Base-by-base conservation (phyloP, 2,113 vertebrate species). In the Carassius gibelio region DNA sequence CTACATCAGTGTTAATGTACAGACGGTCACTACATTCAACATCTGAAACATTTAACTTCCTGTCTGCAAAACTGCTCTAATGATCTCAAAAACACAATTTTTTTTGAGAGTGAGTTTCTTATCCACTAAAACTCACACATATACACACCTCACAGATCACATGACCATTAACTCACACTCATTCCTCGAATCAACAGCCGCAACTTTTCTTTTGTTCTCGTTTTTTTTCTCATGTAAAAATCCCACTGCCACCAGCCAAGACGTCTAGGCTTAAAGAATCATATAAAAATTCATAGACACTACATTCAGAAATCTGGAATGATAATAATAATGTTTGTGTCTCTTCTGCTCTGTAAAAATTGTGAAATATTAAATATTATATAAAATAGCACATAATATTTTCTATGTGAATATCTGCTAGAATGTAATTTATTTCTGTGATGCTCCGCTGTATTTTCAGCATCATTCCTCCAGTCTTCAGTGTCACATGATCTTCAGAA, bases 91-190 rank as follows among this genome's bases (percentile, higher is more conserved):
- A 45, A 42, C 42, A 45, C 42, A 45, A 10, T 48, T 26, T 26
- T 26, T 26, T 26, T 26, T 26, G 26, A 26, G 26, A 26, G 26
- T 26, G 62, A 36, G 64, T 68, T 68, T 68, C 66, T 68, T 68
- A 26, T 26, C 64, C 62, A 68, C 36, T 71, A 8, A 82, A 36
- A 69, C 71, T 71, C 42, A 9, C 42, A 2, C 42, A 45, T 8
- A 45, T 72, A 86, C 52, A 78, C 81, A 83, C 17, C 74, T 30
- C 19, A 64, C 8, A 71, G 74, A 79, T 87, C 81, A 87, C 74
- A 79, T 87, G 81, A 80, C 66, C 75, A 72, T n/a, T 5, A 8
- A 55, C 55, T 71, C 57, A 78, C 75, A 45, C 42, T 38, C 81
- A 23, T 78, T 86, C 74, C 75, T 79, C 75, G 59, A 80, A 75